Base-by-base conservation (phyloP, 2,797 vertebrate genomes). In the Picus viridis region DNA sequence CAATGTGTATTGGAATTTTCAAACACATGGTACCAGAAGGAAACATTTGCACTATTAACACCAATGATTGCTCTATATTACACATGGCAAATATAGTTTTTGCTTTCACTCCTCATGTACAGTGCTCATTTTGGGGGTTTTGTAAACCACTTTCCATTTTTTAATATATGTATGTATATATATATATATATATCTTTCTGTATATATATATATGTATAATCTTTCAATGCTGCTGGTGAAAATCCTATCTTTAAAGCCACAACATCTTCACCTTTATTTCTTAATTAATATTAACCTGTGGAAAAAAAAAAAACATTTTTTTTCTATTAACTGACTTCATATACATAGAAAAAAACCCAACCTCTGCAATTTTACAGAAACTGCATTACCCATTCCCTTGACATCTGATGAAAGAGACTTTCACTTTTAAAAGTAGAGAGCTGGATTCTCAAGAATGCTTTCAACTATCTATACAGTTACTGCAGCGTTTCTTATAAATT, bases 1-100 rank as follows among this genome's bases (percentile, higher is more conserved):
- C 97, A 97, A 97, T 97, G 97, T 93, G 84, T 95, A 95, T 97
- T 88, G 77, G 88, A 94, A 97, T 96, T 96, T 97, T 97, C 96
- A 98, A 97, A 97, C 97, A 97, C 97, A 96, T 83, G 97, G 96
- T 97, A 98, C 96, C 97, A 97, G 97, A 97, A 98, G 97, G 95
- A 98, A 98, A 97, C 95, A 92, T 97, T 95, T 97, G 97, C 97
- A 98, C 97, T 97, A 97, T 94, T 94, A 97, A 97, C 97, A 98
- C 96, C 97, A 97, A 97, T 97, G 96, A 97, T 96, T 96, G 97
- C 95, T 96, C 95, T 97, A 97, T 97, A 97, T 97, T 97, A 98
- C 93, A 98, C 97, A 97, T 91, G 96, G 97, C 97, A 97, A 97
- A 97, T 97, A 97, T 96, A 97, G 96, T 83, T 97, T 96, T 93